Conservation (phyloP, 2,113 vertebrate species). For the Cyanoderma ruficeps region DNA sequence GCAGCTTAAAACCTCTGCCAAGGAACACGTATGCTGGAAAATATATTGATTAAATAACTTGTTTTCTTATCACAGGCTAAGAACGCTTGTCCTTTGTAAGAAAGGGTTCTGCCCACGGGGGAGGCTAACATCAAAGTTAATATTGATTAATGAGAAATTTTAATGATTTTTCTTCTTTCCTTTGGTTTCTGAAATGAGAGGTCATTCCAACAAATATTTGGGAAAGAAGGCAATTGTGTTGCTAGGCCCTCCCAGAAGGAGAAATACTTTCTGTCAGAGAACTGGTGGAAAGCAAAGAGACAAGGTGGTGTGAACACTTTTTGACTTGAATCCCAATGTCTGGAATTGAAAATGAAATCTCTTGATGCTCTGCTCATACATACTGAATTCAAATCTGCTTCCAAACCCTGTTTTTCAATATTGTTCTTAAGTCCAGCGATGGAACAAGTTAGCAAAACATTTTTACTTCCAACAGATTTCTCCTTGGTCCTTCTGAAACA, state of each 20-base stretch:
- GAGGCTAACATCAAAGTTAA: background rate
- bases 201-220: background rate
- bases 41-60: slow-evolving; percentile 41
- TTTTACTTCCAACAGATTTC: background rate
- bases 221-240: background rate
- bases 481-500: background rate
- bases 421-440: background rate
- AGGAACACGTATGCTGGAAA: slow-evolving; percentile 52
- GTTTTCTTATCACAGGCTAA: slow-evolving; percentile 8
- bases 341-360: background rate
- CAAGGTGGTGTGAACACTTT: background rate
- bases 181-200: background rate
- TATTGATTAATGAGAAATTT: background rate
- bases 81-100: background rate
- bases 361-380: background rate
- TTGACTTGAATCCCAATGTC: background rate
- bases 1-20: slow-evolving; percentile 12
- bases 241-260: background rate
- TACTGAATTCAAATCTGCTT: background rate
- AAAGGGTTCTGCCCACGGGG: background rate
- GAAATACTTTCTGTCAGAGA: background rate
- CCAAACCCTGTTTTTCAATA: background rate
- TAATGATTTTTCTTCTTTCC: background rate
- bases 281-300: background rate
- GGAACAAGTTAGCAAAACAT: background rate